A percentile compares a stretch with the other conserved stretches of the same genome.
Evolutionary conservation across 2,888 invertebrate species (phyloP).

Genomic region (Caenorhabditis macrosperma): DNA sequence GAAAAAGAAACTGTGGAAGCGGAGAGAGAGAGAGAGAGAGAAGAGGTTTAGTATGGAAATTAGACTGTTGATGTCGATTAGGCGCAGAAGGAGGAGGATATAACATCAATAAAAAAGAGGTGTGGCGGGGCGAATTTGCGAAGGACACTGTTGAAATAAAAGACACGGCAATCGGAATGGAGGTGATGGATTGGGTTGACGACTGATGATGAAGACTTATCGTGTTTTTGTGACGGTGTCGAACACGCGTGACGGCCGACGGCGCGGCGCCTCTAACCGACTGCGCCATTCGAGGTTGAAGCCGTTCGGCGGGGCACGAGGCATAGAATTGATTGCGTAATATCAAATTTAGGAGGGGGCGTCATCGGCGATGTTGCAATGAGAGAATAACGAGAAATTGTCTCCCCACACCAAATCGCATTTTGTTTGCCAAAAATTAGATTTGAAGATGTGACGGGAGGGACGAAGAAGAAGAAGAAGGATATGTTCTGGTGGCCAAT

Average conservation of each 20-base stretch:
- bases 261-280: background rate
- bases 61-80: slow-evolving; percentile 28
- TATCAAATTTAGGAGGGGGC: slow-evolving; percentile 11
- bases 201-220: background rate
- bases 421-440: slow-evolving; percentile 24
- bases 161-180: background rate
- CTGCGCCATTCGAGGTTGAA: background rate
- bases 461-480: background rate
- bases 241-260: background rate
- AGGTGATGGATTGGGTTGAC: slow-evolving; percentile 33
- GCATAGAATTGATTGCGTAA: slow-evolving; percentile 29
- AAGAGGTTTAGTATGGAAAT: slow-evolving; percentile 6
- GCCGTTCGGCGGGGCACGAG: background rate
- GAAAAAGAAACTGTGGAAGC: background rate
- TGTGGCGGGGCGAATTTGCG: slow-evolving; percentile 34
- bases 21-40: background rate
- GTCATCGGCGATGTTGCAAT: slow-evolving; percentile 3
- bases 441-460: background rate
- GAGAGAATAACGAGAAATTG: slow-evolving; percentile 10
- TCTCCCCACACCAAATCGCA: background rate
- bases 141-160: slow-evolving; percentile 35
- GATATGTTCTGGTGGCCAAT: slow-evolving; percentile 13
- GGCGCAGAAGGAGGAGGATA: slow-evolving; percentile 23
- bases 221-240: too few species aligned
- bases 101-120: slow-evolving; percentile 54